Evolutionary conservation across 2,797 vertebrate genomes (phyloP).

Genomic region (Zalophus californianus): DNA sequence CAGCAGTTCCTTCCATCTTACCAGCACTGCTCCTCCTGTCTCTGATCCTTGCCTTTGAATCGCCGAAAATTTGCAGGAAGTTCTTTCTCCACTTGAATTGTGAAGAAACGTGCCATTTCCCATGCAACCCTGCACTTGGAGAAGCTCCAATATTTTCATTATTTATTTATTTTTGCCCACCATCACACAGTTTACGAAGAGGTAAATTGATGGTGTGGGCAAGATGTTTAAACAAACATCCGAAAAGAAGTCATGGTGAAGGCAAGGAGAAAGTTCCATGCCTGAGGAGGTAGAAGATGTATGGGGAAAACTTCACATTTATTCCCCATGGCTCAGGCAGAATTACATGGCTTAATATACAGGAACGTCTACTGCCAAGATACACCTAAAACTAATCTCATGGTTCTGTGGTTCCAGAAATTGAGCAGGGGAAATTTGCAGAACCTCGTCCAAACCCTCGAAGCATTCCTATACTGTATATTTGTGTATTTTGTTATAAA

Average conservation of each 20-base stretch:
- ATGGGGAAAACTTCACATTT: background rate
- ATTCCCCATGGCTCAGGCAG: background rate
- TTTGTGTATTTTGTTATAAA: background rate
- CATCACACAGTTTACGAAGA: background rate
- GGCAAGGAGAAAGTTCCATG: background rate
- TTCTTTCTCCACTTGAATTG: background rate
- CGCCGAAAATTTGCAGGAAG: background rate
- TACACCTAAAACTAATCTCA: background rate
- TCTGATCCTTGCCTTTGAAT: background rate
- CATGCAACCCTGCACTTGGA: background rate
- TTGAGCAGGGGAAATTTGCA: background rate
- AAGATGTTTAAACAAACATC: background rate
- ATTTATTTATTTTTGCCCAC: background rate
- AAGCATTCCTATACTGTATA: background rate
- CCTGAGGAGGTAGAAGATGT: background rate
- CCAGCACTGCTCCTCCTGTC: accelerated
- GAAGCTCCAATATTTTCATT: background rate
- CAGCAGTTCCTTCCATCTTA: background rate
- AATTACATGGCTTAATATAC: too few species aligned
- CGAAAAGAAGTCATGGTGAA: background rate
- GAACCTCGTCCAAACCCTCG: background rate
- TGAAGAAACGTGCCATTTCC: background rate
- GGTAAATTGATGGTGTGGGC: background rate
- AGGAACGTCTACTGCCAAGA: background rate
- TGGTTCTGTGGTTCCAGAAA: background rate